phyloP scores from a whole-genome alignment of 2,797 vertebrate species.

The Thripadectes ignobilis region DNA sequence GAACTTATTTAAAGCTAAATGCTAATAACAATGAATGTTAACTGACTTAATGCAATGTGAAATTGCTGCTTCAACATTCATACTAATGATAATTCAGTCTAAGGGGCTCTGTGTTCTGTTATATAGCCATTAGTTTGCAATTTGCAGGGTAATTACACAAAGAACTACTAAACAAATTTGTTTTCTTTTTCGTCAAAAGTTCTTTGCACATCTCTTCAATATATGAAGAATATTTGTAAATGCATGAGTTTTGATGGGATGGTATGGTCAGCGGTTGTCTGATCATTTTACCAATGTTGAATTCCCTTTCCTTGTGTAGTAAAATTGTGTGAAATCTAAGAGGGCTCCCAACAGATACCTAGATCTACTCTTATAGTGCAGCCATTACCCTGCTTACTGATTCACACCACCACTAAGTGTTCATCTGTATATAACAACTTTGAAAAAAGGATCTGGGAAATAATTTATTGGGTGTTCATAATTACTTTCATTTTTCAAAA shows the following conservation, averaged over 20 bases:
- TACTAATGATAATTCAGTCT: conserved; percentile 42
- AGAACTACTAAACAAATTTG: conserved; percentile 44
- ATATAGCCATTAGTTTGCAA: conserved; percentile 35
- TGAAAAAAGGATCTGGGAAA: neutral
- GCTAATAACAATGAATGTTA: conserved; percentile 39
- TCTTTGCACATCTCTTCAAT: neutral
- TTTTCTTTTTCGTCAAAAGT: conserved; percentile 36
- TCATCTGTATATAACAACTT: neutral
- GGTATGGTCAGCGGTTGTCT: neutral
- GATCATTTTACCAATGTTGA: conserved; percentile 62
- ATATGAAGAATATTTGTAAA: conserved; percentile 11
- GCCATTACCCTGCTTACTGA: conserved; percentile 61
- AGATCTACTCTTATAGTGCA: neutral
- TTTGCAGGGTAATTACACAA: conserved; percentile 45
- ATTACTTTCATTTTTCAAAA: neutral
- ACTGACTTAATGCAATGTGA: conserved; percentile 53
- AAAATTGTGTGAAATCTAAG: conserved; percentile 76
- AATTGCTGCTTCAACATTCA: conserved; percentile 42
- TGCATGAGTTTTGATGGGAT: neutral
- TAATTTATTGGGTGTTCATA: neutral
- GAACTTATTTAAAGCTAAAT: conserved; percentile 50
- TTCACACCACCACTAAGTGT: neutral
- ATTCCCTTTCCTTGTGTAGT: conserved; percentile 62
- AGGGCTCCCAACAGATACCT: conserved; percentile 27
- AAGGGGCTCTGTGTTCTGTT: conserved; percentile 36